A percentile compares a stretch with the other conserved stretches of the same genome.
phyloP scores from a whole-genome alignment of 2,888 invertebrate species.

The Exocentrus adspersus region DNA sequence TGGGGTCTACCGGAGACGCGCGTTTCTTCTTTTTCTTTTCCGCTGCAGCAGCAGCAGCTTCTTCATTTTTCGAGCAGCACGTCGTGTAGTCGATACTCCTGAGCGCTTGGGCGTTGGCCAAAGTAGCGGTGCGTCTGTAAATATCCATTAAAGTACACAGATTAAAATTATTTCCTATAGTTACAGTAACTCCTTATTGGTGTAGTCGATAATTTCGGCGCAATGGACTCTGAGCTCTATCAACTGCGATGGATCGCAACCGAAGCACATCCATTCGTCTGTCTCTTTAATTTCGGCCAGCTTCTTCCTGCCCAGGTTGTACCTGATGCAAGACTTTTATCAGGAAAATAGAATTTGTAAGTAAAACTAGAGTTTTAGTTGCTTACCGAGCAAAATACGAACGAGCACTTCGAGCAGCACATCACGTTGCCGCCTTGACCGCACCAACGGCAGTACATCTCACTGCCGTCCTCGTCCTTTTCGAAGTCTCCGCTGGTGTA shows the following conservation, averaged over 20 bases:
- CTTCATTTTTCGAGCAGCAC: slow-evolving; percentile 58
- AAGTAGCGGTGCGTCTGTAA: slow-evolving; percentile 63
- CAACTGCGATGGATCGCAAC: slow-evolving; percentile 74
- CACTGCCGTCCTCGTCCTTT: slow-evolving; percentile 84
- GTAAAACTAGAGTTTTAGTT: too few species aligned
- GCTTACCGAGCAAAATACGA: slow-evolving; percentile 76
- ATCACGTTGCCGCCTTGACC: slow-evolving; percentile 78
- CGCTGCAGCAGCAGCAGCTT: background rate
- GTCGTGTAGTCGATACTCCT: slow-evolving; percentile 49
- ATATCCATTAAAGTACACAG: background rate
- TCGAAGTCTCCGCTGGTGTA: slow-evolving; percentile 84
- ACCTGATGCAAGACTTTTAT: slow-evolving; percentile 78
- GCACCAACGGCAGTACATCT: slow-evolving; percentile 85
- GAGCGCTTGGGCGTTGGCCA: slow-evolving; percentile 58
- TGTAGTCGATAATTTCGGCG: slow-evolving; percentile 76
- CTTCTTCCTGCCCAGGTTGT: slow-evolving; percentile 73
- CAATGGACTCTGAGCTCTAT: slow-evolving; percentile 74
- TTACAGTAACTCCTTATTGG: slow-evolving; percentile 70
- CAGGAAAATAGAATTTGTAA: slow-evolving; percentile 58
- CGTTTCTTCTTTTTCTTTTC: slow-evolving; percentile 40
- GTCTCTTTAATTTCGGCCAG: slow-evolving; percentile 77
- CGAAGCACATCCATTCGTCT: slow-evolving; percentile 85
- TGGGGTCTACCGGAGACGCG: slow-evolving; percentile 44
- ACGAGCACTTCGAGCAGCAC: slow-evolving; percentile 80
- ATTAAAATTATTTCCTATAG: too few species aligned